These are phyloP conservation scores for Kryphioiulus occultus DNA, from an alignment of 2,888 invertebrate species.

Conservation along the genomic window DNA sequence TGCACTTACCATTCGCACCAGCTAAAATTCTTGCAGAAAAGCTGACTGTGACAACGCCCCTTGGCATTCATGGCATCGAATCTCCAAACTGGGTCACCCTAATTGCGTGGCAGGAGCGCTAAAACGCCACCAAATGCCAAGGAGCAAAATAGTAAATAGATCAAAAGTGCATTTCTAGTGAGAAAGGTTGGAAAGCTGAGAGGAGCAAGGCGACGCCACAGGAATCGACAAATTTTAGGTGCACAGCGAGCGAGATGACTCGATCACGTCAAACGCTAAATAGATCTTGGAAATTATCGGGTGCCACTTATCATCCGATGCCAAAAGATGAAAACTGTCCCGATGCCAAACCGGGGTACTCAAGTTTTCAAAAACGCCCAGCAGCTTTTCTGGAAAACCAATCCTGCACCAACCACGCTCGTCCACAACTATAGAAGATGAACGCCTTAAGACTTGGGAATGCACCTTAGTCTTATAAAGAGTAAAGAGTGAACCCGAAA, in stretches of 20 bases:
- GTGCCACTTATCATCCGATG: too few species aligned
- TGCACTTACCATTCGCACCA: neutral
- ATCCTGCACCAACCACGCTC: too few species aligned
- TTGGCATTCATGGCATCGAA: neutral
- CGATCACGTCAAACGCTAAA: neutral
- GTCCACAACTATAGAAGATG: too few species aligned
- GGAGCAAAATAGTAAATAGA: constrained; percentile 12
- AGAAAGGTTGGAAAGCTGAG: neutral
- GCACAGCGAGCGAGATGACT: neutral
- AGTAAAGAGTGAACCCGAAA: too few species aligned
- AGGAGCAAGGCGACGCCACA: neutral
- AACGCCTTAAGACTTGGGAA: too few species aligned
- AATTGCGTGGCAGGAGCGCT: neutral
- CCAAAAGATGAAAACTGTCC: too few species aligned
- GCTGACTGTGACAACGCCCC: neutral
- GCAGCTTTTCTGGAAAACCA: too few species aligned
- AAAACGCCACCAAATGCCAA: constrained; percentile 19
- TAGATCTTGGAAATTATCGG: neutral
- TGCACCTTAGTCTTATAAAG: too few species aligned
- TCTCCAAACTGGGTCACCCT: neutral
- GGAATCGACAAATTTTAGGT: neutral
- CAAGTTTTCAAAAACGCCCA: too few species aligned
- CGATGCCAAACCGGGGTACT: too few species aligned
- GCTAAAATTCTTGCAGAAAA: neutral
- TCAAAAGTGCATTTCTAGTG: constrained; percentile 3